phyloP scores from a whole-genome alignment of 2,888 invertebrate genomes.

The Phengaris arion region DNA sequence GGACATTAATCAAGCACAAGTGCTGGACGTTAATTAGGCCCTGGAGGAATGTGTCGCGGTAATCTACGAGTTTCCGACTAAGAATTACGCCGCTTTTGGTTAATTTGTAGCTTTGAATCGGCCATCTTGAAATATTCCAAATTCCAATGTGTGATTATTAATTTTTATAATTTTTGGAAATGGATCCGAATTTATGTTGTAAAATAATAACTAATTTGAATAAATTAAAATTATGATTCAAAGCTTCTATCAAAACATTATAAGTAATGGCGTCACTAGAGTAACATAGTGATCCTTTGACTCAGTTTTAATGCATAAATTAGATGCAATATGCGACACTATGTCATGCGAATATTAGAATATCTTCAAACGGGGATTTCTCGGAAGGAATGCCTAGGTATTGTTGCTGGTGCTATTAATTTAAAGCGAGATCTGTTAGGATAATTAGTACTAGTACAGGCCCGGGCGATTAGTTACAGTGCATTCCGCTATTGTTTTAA shows the following conservation, averaged over 20 bases:
- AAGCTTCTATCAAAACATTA: not conserved
- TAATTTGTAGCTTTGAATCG: not conserved
- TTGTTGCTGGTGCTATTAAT: slow-evolving; percentile 51
- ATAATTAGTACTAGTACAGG: slow-evolving; percentile 52
- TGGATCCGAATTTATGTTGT: too few species aligned
- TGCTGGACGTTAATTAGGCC: slow-evolving; percentile 52
- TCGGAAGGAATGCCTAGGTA: slow-evolving; percentile 42
- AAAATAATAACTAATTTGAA: not conserved
- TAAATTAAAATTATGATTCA: not conserved
- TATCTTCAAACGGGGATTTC: slow-evolving; percentile 35
- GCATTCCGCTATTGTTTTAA: slow-evolving; percentile 31
- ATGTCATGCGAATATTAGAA: slow-evolving; percentile 26
- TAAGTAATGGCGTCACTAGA: slow-evolving; percentile 1
- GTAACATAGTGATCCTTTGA: slow-evolving; percentile 6
- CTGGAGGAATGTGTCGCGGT: slow-evolving; percentile 44
- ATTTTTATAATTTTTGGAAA: too few species aligned
- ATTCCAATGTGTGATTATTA: too few species aligned
- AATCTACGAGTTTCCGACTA: slow-evolving; percentile 36
- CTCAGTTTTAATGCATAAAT: not conserved
- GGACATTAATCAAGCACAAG: slow-evolving; percentile 61
- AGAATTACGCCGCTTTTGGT: slow-evolving; percentile 16
- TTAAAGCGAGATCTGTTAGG: slow-evolving; percentile 46
- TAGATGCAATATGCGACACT: slow-evolving; percentile 4
- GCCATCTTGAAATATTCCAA: not conserved
- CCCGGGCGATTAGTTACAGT: slow-evolving; percentile 45